These are phyloP conservation scores for Papilio protenor DNA, from an alignment of 2,888 invertebrate genomes.

Conservation along the genomic window DNA sequence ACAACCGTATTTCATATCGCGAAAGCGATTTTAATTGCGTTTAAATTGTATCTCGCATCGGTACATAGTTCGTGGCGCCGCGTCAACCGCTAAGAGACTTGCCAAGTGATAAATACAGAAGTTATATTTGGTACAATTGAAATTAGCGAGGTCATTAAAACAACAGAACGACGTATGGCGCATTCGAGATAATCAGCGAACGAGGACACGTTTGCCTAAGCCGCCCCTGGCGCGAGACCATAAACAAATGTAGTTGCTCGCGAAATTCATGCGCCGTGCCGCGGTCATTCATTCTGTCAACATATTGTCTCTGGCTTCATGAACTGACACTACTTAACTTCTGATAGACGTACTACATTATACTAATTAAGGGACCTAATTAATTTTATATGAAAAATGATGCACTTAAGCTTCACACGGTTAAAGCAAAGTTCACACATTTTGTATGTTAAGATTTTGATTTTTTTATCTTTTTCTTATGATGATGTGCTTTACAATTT, in stretches of 20 bases:
- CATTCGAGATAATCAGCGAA: conserved; percentile 78
- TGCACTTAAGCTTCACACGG: conserved; percentile 1
- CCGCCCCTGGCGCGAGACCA: conserved; percentile 75
- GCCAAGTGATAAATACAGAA: conserved; percentile 81
- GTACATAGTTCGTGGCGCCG: conserved; percentile 54
- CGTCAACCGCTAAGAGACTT: conserved; percentile 60
- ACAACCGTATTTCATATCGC: conserved; percentile 57
- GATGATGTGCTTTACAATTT: not conserved
- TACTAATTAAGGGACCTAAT: conserved; percentile 79
- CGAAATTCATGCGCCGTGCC: conserved; percentile 77
- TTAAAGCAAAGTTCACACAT: conserved; percentile 21
- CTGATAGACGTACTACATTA: conserved; percentile 76
- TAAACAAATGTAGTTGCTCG: conserved; percentile 80
- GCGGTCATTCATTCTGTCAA: conserved; percentile 82
- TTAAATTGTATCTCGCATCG: conserved; percentile 70
- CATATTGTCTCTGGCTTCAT: conserved; percentile 79
- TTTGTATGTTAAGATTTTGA: not conserved
- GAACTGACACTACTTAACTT: conserved; percentile 77
- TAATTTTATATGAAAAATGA: conserved; percentile 59
- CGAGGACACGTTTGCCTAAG: conserved; percentile 79
- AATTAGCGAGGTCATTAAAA: conserved; percentile 81
- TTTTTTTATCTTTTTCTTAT: not conserved
- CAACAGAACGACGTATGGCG: conserved; percentile 68
- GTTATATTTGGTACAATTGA: conserved; percentile 83
- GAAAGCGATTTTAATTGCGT: conserved; percentile 75